phyloP scores from a whole-genome alignment of 2,113 vertebrate species.

The Ibidorhyncha struthersii region DNA sequence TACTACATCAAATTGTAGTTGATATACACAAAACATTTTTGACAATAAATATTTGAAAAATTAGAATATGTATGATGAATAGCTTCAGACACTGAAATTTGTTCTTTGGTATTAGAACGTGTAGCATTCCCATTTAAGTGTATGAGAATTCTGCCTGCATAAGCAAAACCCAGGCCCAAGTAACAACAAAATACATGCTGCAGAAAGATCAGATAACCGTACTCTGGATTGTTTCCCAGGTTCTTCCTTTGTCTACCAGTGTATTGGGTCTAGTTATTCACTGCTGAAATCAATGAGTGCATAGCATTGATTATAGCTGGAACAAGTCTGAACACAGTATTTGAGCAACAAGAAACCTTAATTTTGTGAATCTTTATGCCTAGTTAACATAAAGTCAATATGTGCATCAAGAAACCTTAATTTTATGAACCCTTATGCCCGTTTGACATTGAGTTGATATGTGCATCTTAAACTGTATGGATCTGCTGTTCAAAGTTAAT shows the following conservation, averaged over 20 bases:
- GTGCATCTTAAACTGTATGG: not conserved
- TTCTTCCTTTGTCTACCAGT: constrained; percentile 53
- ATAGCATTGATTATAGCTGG: not conserved
- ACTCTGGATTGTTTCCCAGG: constrained; percentile 22
- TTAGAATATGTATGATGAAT: not conserved
- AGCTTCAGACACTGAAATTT: not conserved
- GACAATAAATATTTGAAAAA: not conserved
- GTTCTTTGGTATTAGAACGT: not conserved
- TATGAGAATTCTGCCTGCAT: constrained; percentile 11
- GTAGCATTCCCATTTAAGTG: not conserved
- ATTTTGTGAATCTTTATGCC: no score
- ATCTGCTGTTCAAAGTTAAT: not conserved
- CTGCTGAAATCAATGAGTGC: not conserved
- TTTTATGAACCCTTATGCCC: not conserved
- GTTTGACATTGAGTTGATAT: rapidly evolving
- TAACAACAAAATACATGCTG: constrained; percentile 15
- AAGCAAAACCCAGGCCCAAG: not conserved
- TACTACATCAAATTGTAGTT: not conserved
- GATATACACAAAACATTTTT: not conserved
- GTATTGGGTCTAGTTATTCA: not conserved
- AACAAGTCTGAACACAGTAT: not conserved
- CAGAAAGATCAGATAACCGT: constrained; percentile 20
- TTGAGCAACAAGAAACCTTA: constrained; percentile 15
- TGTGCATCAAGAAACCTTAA: not conserved
- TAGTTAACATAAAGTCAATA: no score